phyloP scores from a whole-genome alignment of 2,113 vertebrate genomes.

The Triplophysa rosa region DNA sequence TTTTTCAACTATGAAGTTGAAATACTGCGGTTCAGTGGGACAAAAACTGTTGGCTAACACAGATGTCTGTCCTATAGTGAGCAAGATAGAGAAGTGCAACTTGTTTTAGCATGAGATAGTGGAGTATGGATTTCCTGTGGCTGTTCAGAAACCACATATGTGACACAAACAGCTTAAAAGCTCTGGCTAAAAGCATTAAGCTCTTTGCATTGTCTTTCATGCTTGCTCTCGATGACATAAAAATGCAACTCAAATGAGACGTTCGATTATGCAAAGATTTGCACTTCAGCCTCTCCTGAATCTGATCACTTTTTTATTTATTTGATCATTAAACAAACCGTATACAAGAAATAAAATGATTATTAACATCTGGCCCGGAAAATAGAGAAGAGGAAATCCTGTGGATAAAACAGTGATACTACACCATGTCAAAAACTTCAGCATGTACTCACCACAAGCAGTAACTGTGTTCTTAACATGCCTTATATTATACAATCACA shows the following conservation, averaged over 20 bases:
- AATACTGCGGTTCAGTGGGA: too few species aligned
- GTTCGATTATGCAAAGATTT: background rate
- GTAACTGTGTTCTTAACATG: background rate
- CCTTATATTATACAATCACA: background rate
- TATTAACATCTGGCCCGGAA: slow-evolving; percentile 4
- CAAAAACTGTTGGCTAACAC: background rate
- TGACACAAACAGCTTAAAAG: background rate
- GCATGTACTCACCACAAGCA: background rate
- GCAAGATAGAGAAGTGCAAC: background rate
- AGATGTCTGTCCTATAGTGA: background rate
- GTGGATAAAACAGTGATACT: background rate
- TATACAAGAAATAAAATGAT: background rate
- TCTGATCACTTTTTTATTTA: background rate
- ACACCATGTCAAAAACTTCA: background rate
- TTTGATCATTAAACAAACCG: background rate
- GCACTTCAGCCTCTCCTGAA: too few species aligned
- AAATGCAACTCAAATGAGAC: background rate
- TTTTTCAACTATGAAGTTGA: too few species aligned
- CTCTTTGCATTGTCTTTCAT: background rate
- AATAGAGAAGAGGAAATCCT: slow-evolving; percentile 17
- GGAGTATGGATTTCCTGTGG: background rate
- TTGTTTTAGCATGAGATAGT: background rate
- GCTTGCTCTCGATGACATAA: background rate
- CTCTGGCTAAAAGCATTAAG: background rate
- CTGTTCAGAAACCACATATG: slow-evolving; percentile 6